Base-by-base conservation (phyloP, 2,888 invertebrate species). In the Luperina nickerlii region DNA sequence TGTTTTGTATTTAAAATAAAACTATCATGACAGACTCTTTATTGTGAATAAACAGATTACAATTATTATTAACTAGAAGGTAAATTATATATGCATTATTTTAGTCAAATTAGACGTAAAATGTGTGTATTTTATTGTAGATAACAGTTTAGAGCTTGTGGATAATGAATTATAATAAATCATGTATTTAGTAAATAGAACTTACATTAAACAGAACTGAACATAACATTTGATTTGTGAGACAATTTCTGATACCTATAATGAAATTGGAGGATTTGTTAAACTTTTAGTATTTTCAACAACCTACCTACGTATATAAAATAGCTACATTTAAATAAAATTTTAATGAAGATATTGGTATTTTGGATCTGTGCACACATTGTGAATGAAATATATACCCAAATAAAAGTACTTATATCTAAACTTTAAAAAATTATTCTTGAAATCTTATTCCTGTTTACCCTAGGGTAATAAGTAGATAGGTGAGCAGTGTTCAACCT, bases 111-210 rank as follows among this genome's bases (percentile, higher is more conserved):
- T 89, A 86, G 82, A 86, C 32, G 70, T 76, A 69, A 83, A 84
- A 72, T 81, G 82, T 85, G 79, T 89, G 88, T 87, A 76, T 88
- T 74, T 78, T 82, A 83, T 60, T 76, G 79, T 87, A 90, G 87
- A 81, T 72, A 76, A 87, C 70, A 60, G 79, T 84, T 77, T 82
- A 84, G 82, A 84, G 81, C 86, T 83, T 86, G 86, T 81, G 81
- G 79, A 81, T 74, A 86, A 89, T 90, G 89, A 90, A 89, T 72
- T 89, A 66, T 81, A 83, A 82, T 88, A 79, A 84, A 87, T 86
- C 86, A 83, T 84, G 85, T 90, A 86, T 81, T 79, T 83, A 87
- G 75, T 67, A 81, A 83, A 77, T 77, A 81, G 66, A 84, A 70
- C 65, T 42, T 71, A 81, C 80, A 67, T 76, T 78, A 72, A 74